These are phyloP conservation scores for Gorsachius magnificus DNA, from an alignment of 2,797 vertebrate species.

Conservation along the genomic window DNA sequence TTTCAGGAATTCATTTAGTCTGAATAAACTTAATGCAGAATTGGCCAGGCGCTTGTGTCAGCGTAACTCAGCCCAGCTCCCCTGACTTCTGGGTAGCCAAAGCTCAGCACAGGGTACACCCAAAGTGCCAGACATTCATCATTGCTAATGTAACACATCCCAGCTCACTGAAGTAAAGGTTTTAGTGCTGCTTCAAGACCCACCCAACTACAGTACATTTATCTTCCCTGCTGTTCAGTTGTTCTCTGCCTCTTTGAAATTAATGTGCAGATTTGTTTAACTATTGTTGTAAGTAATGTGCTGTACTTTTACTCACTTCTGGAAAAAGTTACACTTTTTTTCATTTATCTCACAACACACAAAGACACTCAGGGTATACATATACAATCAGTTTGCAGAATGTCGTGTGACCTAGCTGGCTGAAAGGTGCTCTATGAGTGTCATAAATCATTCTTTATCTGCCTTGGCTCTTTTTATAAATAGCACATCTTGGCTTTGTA, in stretches of 20 bases:
- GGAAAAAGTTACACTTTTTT: background rate
- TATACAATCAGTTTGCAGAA: background rate
- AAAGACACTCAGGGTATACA: background rate
- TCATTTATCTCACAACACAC: background rate
- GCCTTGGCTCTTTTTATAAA: slow-evolving; percentile 24
- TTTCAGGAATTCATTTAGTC: slow-evolving; percentile 9
- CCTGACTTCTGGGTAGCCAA: background rate
- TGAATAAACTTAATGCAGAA: background rate
- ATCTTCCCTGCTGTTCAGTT: background rate
- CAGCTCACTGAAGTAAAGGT: background rate
- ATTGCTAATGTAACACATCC: background rate
- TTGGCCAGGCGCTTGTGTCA: background rate
- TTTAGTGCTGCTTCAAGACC: background rate
- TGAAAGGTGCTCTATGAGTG: slow-evolving; percentile 19
- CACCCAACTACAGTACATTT: background rate
- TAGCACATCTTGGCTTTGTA: background rate
- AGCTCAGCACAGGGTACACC: background rate
- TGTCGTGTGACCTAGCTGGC: background rate
- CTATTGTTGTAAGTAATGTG: background rate
- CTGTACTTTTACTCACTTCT: background rate
- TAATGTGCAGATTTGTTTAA: background rate
- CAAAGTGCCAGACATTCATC: background rate
- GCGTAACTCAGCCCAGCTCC: background rate
- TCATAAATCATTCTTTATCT: slow-evolving; percentile 60
- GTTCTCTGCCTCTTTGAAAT: background rate